Evolutionary conservation across 2,797 vertebrate species (phyloP).

Genomic region (Passerculus sandwichensis): DNA sequence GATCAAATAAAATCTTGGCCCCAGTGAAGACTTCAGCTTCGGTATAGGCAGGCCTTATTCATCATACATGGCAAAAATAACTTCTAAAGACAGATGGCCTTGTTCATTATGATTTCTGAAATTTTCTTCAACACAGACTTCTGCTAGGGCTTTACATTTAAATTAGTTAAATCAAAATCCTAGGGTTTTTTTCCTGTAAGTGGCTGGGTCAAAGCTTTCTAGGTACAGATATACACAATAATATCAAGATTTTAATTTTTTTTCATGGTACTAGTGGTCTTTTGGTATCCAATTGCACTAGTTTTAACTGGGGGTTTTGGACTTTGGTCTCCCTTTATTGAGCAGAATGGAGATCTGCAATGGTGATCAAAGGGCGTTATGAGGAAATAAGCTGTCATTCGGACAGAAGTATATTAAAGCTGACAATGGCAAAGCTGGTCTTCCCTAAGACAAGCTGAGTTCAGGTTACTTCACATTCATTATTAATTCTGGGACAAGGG

Average conservation of each 20-base stretch:
- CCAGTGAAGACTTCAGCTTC: neutral
- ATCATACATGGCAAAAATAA: neutral
- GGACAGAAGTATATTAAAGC: conserved; percentile 75
- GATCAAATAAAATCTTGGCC: conserved; percentile 9
- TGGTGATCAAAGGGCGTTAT: conserved; percentile 72
- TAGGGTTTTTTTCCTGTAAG: conserved; percentile 1
- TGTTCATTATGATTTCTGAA: neutral
- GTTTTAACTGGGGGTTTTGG: conserved; percentile 39
- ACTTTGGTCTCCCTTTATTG: conserved; percentile 55
- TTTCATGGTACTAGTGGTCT: neutral
- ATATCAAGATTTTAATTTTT: conserved; percentile 33
- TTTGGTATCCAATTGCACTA: conserved; percentile 36
- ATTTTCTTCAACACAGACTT: neutral
- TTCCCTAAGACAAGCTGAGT: conserved; percentile 76
- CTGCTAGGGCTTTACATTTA: conserved; percentile 29
- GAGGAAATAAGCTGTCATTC: conserved; percentile 75
- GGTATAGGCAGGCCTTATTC: neutral
- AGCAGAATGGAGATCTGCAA: conserved; percentile 71
- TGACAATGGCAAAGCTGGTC: conserved; percentile 74
- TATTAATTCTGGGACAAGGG: conserved; percentile 61
- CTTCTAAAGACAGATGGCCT: neutral
- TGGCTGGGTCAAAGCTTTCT: conserved; percentile 77
- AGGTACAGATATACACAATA: conserved; percentile 83
- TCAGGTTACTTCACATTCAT: conserved; percentile 78
- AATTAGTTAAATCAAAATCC: conserved; percentile 75